Percentiles rank a stretch among this genome's conserved stretches.
Evolutionary conservation across 2,113 vertebrate genomes (phyloP).

Genomic region (Garra rufa): DNA sequence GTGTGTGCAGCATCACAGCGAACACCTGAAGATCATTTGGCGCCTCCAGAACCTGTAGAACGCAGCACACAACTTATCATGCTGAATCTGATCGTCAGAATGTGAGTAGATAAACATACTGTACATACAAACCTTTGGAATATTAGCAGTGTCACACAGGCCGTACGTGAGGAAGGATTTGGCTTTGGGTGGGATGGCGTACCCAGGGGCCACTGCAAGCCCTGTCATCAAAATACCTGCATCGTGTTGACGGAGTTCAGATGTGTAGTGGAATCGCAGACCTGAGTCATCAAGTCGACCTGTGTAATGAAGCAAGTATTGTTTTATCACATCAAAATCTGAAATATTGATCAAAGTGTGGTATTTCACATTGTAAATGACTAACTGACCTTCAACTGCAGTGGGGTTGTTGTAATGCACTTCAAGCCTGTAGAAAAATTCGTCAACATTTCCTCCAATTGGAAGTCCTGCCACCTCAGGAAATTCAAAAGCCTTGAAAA

Average conservation of each 20-base stretch:
- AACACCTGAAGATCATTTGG: constrained; percentile 76
- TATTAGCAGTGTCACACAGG: constrained; percentile 75
- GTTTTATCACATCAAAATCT: neutral
- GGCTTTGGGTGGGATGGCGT: constrained; percentile 79
- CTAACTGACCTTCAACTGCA: constrained; percentile 64
- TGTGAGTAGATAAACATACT: neutral
- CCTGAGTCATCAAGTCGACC: constrained; percentile 80
- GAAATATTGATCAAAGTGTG: neutral
- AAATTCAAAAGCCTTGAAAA: constrained; percentile 56
- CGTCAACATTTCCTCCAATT: constrained; percentile 69
- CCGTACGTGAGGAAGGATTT: constrained; percentile 75
- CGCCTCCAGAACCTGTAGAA: constrained; percentile 69
- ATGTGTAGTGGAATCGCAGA: constrained; percentile 74
- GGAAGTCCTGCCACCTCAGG: constrained; percentile 73
- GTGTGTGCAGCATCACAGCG: constrained; percentile 80
- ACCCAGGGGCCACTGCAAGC: constrained; percentile 59
- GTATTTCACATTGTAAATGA: neutral
- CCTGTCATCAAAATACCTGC: constrained; percentile 74
- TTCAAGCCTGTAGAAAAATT: constrained; percentile 77
- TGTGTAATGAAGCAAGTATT: constrained; percentile 48
- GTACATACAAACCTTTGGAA: constrained; percentile 74
- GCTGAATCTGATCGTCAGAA: neutral
- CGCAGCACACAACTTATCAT: neutral
- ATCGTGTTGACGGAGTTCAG: constrained; percentile 70
- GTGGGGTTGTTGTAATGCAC: constrained; percentile 84